Conservation (phyloP, 1,140 invertebrate species). For the Xylocopa sonorina region DNA sequence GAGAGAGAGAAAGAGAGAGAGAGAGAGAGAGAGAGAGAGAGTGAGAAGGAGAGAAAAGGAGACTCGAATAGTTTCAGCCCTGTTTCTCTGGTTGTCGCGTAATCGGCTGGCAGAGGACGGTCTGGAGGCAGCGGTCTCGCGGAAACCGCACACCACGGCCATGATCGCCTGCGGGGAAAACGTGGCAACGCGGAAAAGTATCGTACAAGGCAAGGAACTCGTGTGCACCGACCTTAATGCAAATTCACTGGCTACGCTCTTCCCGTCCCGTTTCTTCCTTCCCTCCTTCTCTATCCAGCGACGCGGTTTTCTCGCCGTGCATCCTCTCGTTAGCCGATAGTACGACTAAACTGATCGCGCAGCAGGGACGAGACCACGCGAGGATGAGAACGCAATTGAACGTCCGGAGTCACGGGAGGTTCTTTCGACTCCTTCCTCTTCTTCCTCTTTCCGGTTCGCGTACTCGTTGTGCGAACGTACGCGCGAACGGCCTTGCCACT, state of each 20-base stretch:
- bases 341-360: conserved; percentile 58
- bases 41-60: no score
- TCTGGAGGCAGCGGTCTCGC: conserved; percentile 51
- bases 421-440: conserved; percentile 40
- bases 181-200: conserved; percentile 66
- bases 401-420: conserved; percentile 47
- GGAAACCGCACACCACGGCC: conserved; percentile 62
- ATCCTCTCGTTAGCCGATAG: conserved; percentile 47
- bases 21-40: no score
- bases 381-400: conserved; percentile 61
- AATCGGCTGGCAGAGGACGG: conserved; percentile 27
- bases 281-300: neutral
- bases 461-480: conserved; percentile 12
- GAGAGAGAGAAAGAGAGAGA: neutral
- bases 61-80: conserved; percentile 36
- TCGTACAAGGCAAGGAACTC: conserved; percentile 51
- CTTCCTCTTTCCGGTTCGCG: conserved; percentile 38
- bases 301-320: neutral
- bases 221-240: conserved; percentile 63
- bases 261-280: conserved; percentile 9
- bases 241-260: conserved; percentile 60
- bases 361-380: conserved; percentile 37
- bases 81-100: conserved; percentile 43
- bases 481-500: conserved; percentile 20
- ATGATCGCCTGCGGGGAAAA: conserved; percentile 69